Evolutionary conservation across 2,113 vertebrate species (phyloP), one percentile per base, ranked within the genome.

Genomic region (Poeciliopsis occidentalis): DNA sequence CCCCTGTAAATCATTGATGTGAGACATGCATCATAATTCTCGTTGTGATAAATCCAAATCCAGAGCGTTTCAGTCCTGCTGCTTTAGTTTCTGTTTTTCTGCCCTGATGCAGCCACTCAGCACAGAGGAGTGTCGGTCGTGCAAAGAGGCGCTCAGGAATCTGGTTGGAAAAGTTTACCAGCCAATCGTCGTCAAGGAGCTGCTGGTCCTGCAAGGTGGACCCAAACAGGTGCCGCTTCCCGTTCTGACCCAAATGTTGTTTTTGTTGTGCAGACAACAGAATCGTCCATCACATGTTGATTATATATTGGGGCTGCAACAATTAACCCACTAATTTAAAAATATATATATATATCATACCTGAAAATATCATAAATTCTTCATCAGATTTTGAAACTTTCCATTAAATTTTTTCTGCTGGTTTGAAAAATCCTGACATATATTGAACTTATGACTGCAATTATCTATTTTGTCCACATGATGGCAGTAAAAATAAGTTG

Each of bases 171-270:
- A 94, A 41, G 95, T 96, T 0, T 98, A 98, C 91, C 98, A 97
- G 74, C 98, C 98, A 0, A 92, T 97, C 17, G 95, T 95, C 0
- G 94, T 98, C 83, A 95, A 93, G 88, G 97, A 99, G 85, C 94
- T 99, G 73, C 94, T 99, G 4, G 15, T 97, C 34, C 95, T 99
- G 64, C 97, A 99, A 88, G 96, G 97, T 19, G 94, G 94, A 69
- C 79, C 95, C 65, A 96, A 94, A 81, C 95, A 96, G 97, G 98
- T 98, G 32, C 13, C 31, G 1, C 32, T 60, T 27, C 60, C n/a
- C 71, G 15, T 47, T 47, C 44, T 47, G 13, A 47, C 44, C 17
- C 44, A 44, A 5, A 44, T 44, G 12, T 44, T 44, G 41, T 44
- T 17, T 44, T 44, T 44, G 10, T 37, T 37, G 34, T 37, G 34